Evolutionary conservation across 2,113 vertebrate genomes (phyloP), one percentile per base, ranked within the genome.

Genomic region (Mixornis gularis): DNA sequence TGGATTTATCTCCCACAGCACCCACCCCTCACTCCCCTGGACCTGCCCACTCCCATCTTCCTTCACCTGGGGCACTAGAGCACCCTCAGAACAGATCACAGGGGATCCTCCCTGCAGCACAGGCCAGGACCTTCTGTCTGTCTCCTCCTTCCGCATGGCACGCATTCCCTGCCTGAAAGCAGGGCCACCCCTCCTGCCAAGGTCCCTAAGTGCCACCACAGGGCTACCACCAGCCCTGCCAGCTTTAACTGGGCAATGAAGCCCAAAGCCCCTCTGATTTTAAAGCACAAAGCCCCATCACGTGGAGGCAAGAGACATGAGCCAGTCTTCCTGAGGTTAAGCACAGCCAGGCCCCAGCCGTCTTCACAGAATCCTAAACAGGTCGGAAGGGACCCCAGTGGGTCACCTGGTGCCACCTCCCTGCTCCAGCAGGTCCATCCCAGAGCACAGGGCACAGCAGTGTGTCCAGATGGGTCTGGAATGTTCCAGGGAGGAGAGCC

Each of bases 271-370:
- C 34, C 65, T 81, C 69, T 62, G 30, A 2, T 52, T 68, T 71
- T 43, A 51, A 38, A 74, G 38, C 25, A 20, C 2, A 29, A 19
- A 64, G 3, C 24, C 21, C 25, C 21, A 8, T 26, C 27, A 12
- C 55, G 14, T 0, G 2, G 51, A 38, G 17, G 4, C 15, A 41
- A 14, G 41, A 17, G 13, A 59, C 26, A 46, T 0, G 1, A 78
- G 46, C 19, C 51, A 49, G 7, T 56, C 12, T 1, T 1, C 16
- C 40, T 41, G 49, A 12, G 30, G 7, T 60, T 64, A 49, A 72
- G 7, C 36, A 44, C 59, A 60, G 25, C 18, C 70, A 81, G 41
- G 17, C 26, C 41, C n/a, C 46, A 66, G 52, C 36, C 14, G 6
- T 20, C 36, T 29, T 29, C 30, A 21, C 25, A 17, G 20, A 26